Evolutionary conservation across 2,797 vertebrate species (phyloP).

Genomic region (Prionace glauca): DNA sequence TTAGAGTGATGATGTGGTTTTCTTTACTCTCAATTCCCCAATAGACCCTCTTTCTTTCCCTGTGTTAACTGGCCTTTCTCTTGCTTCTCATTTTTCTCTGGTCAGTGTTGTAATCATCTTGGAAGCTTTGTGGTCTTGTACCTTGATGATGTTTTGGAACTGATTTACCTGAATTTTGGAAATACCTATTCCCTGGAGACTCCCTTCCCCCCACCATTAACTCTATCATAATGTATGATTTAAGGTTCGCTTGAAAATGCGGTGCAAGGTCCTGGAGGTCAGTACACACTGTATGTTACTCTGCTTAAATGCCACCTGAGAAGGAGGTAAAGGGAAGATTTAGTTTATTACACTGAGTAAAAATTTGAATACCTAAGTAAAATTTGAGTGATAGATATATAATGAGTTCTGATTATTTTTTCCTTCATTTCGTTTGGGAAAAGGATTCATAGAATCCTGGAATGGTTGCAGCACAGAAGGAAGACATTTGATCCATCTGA

Average conservation of each 20-base stretch:
- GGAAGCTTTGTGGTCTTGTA: too few relatives aligned
- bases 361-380: not conserved
- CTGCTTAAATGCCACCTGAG: not conserved
- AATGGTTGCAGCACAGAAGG: too few relatives aligned
- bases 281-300: not conserved
- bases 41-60: not conserved
- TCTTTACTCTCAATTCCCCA: not conserved
- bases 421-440: not conserved
- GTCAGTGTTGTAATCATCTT: not conserved
- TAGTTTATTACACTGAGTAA: too few relatives aligned
- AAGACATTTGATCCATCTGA: too few relatives aligned
- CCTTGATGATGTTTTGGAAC: too few relatives aligned
- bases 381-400: not conserved
- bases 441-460: not conserved
- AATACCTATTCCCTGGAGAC: not conserved
- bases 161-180: too few relatives aligned
- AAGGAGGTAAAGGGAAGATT: too few relatives aligned
- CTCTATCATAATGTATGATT: not conserved
- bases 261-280: not conserved
- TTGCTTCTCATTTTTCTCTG: not conserved
- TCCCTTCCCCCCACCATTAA: too few relatives aligned
- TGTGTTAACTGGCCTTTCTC: not conserved
- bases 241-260: not conserved
- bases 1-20: not conserved
- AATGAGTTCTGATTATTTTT: not conserved